Evolutionary conservation across 2,797 vertebrate species (phyloP), one percentile per base, ranked within the genome.

Genomic region (Syngnathus acus): DNA sequence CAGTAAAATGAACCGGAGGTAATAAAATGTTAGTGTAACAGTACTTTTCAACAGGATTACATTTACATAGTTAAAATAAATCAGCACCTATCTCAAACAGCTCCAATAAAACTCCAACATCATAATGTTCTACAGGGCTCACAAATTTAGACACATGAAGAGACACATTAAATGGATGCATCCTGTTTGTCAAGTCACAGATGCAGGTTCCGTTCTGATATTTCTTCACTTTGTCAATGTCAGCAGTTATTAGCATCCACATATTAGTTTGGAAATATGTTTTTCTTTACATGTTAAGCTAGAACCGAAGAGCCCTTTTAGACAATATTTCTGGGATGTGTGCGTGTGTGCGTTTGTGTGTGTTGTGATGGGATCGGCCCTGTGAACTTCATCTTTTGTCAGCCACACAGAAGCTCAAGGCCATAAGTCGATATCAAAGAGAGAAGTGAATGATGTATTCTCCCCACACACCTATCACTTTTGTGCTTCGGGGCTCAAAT

Each of bases 331-430:
- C 68, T 75, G 42, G 38, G 42, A 77, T 66, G 64, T 66, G 68
- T 77, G 65, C 70, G 39, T 40, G 39, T 40, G 39, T 42, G 42
- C 11, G 8, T 43, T 9, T 43, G 42, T 17, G 47, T 74, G 69
- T 69, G 66, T 65, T 68, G 70, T 76, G 68, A 72, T 74, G 69
- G 70, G 67, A 71, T 71, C 59, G 53, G 67, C 64, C 69, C 77
- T 78, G 69, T 67, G 53, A 84, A 69, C 78, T 82, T 81, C 75
- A 65, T 82, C 75, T 80, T 78, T 80, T 80, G 76, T 86, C 78
- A 80, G 62, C 63, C 70, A 64, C 66, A 60, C 55, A 78, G 78
- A 78, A 68, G 65, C 81, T 84, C 45, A 63, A 64, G 77, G 80
- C 69, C 73, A 80, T 80, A 75, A 82, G 81, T 84, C 71, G 75